These are phyloP conservation scores for Telmatherina bonti DNA, from an alignment of 2,797 vertebrate species.

Conservation along the genomic window DNA sequence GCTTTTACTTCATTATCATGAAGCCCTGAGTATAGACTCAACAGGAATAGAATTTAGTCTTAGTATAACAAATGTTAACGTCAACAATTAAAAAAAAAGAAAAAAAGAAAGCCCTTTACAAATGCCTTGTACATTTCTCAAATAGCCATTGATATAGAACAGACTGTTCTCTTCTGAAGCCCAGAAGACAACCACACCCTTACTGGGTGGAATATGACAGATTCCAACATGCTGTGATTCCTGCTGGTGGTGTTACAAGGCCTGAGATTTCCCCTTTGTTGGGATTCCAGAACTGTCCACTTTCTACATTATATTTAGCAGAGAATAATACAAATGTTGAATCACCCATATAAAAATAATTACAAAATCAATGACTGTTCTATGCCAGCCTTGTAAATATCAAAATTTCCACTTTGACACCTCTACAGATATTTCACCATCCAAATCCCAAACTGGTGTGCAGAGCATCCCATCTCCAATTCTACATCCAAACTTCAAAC, in stretches of 20 bases:
- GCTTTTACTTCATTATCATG: neutral
- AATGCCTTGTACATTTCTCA: conserved; percentile 20
- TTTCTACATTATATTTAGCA: conserved; percentile 61
- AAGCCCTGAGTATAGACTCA: neutral
- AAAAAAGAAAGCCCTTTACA: neutral
- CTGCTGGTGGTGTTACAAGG: conserved; percentile 55
- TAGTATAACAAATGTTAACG: neutral
- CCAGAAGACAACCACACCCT: conserved; percentile 43
- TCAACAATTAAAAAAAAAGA: neutral
- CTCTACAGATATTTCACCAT: conserved; percentile 43
- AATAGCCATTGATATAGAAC: conserved; percentile 47
- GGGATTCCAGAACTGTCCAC: conserved; percentile 52
- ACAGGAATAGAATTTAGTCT: neutral
- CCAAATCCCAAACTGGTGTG: conserved; percentile 26
- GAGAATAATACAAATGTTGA: conserved; percentile 58
- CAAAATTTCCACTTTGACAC: conserved; percentile 43
- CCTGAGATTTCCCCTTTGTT: conserved; percentile 53
- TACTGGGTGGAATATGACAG: conserved; percentile 64
- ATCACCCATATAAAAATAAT: conserved; percentile 44
- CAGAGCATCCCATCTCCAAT: conserved; percentile 24
- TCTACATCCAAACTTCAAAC: neutral
- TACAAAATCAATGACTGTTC: conserved; percentile 42
- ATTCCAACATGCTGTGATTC: conserved; percentile 38
- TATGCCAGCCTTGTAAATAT: conserved; percentile 60
- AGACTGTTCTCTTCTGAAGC: conserved; percentile 40